Conservation (phyloP, 2,113 vertebrate genomes). For the Peromyscus leucopus region DNA sequence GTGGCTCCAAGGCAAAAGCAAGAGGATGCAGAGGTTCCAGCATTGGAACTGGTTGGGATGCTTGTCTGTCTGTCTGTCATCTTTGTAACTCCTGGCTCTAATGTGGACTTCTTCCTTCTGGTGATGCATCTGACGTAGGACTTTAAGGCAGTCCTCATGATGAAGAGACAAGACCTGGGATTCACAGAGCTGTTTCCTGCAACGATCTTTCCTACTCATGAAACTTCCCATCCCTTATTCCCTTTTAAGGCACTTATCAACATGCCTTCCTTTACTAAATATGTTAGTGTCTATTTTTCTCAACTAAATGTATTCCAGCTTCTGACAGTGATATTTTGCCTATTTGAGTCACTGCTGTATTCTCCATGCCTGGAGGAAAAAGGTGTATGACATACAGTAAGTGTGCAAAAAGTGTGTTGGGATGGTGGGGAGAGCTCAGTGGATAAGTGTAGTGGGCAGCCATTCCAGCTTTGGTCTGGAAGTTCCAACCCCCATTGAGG, state of each 20-base stretch:
- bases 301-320: background rate
- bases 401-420: background rate
- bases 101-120: background rate
- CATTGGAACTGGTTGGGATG: background rate
- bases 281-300: background rate
- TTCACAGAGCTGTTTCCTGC: background rate
- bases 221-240: background rate
- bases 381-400: background rate
- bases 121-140: background rate
- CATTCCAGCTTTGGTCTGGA: too few relatives aligned
- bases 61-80: background rate
- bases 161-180: background rate
- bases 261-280: background rate
- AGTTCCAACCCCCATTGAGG: too few relatives aligned
- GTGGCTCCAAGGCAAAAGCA: background rate
- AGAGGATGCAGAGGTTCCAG: background rate
- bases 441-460: background rate
- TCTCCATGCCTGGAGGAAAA: background rate
- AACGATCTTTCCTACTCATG: background rate
- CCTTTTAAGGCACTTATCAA: background rate
- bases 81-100: background rate
- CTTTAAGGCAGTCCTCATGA: background rate
- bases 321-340: background rate
- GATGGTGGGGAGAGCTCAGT: background rate
- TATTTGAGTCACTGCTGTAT: background rate